A percentile compares a stretch with the other conserved stretches of the same genome.
These are phyloP conservation scores for Heliconius aoede DNA, from an alignment of 2,888 invertebrate species.

Conservation along the genomic window DNA sequence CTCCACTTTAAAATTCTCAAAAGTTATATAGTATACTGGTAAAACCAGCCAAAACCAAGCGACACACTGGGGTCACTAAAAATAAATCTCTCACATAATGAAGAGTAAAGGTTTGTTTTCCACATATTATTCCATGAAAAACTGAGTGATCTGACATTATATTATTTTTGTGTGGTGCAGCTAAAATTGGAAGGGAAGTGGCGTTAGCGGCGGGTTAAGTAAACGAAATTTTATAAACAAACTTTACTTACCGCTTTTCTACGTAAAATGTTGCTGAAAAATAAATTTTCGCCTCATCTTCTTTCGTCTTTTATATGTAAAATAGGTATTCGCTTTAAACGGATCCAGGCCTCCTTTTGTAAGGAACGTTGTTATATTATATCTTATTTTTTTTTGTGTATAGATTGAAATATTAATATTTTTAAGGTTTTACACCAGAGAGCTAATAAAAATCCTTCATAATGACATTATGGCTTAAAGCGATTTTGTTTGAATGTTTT, in stretches of 20 bases:
- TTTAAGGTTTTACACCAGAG: neutral
- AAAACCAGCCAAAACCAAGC: too few relatives aligned
- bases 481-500: neutral
- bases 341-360: conserved; percentile 27
- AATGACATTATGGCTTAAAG: neutral
- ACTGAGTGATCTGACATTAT: conserved; percentile 11
- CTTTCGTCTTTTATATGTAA: conserved; percentile 43
- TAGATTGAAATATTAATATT: conserved; percentile 8
- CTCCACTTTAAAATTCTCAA: too few relatives aligned
- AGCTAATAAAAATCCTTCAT: neutral
- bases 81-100: conserved; percentile 12
- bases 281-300: conserved; percentile 44
- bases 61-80: neutral
- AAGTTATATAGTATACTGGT: too few relatives aligned
- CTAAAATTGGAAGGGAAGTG: conserved; percentile 32
- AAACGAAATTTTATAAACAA: conserved; percentile 43
- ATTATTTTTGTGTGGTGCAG: conserved; percentile 21
- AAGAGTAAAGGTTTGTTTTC: neutral
- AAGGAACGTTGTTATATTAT: conserved; percentile 4
- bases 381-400: conserved; percentile 8
- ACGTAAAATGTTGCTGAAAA: conserved; percentile 41
- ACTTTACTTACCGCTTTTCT: conserved; percentile 38
- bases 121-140: conserved; percentile 5
- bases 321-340: conserved; percentile 43
- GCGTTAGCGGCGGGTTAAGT: conserved; percentile 36